These are phyloP conservation scores for Aethes cnicana DNA, from an alignment of 2,888 invertebrate genomes.

Conservation along the genomic window DNA sequence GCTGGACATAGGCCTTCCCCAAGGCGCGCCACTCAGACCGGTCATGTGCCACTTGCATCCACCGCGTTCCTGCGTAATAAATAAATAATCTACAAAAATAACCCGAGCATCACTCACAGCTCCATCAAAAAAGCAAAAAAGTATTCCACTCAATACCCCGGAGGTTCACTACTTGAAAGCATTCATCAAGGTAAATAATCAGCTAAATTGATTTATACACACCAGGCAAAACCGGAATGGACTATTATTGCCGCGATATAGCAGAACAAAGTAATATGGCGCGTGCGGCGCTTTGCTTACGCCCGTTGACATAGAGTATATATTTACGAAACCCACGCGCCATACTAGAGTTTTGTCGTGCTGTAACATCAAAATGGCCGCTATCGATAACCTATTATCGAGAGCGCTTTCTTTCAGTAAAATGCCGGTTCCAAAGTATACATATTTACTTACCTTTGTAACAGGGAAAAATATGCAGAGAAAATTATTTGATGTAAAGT, in stretches of 20 bases:
- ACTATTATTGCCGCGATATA: constrained; percentile 43
- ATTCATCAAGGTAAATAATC: constrained; percentile 37
- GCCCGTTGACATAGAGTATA: no score
- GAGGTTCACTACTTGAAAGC: constrained; percentile 15
- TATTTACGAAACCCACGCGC: no score
- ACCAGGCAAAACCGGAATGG: constrained; percentile 35
- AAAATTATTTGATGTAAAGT: background rate
- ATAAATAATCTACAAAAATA: no score
- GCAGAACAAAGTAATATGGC: no score
- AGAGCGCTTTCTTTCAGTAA: constrained; percentile 38
- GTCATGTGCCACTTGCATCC: no score
- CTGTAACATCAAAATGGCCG: constrained; percentile 46
- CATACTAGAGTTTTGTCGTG: no score
- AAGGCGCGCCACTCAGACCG: no score
- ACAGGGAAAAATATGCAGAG: constrained; percentile 1
- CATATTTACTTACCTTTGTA: no score
- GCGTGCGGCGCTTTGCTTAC: no score
- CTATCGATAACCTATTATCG: constrained; percentile 48
- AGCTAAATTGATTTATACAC: constrained; percentile 49
- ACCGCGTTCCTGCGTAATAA: no score
- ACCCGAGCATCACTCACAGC: background rate
- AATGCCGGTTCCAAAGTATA: background rate
- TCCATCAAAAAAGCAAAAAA: background rate
- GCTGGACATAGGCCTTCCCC: no score
- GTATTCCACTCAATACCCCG: background rate